Conservation (phyloP, 2,888 invertebrate species). For the Chromoteleia sp. region DNA sequence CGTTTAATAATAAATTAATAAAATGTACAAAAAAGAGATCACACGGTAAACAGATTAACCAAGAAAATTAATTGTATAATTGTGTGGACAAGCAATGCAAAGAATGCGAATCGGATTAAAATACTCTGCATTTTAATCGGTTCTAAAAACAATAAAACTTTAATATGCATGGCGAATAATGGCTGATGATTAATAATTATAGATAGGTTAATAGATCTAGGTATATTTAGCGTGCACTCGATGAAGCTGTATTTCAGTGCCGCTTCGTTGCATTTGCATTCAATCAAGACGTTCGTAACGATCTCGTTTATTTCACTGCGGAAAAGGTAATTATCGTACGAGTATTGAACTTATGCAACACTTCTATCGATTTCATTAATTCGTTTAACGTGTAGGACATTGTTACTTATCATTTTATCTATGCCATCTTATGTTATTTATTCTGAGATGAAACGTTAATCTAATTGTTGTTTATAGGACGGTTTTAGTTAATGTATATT, state of each 20-base stretch:
- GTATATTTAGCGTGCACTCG: conserved; percentile 31
- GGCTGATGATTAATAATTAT: conserved; percentile 54
- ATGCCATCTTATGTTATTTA: not conserved
- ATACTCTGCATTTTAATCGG: conserved; percentile 13
- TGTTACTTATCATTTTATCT: conserved; percentile 2
- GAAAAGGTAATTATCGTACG: conserved; percentile 56
- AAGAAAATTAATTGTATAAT: not conserved
- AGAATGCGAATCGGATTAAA: conserved; percentile 2
- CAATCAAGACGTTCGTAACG: conserved; percentile 39
- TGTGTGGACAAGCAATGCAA: not conserved
- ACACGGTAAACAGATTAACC: not conserved
- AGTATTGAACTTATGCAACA: conserved; percentile 58
- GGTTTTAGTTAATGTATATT: no score
- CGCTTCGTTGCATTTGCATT: conserved; percentile 52
- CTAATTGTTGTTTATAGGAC: no score
- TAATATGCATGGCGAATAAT: conserved; percentile 30
- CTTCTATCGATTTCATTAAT: conserved; percentile 30
- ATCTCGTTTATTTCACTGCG: conserved; percentile 46
- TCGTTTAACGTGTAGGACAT: conserved; percentile 7
- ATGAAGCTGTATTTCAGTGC: conserved; percentile 43
- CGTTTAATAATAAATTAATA: no score
- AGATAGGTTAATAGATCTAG: conserved; percentile 53
- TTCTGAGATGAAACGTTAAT: not conserved
- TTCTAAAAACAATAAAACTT: conserved; percentile 31
- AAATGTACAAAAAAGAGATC: conserved; percentile 6